phyloP scores from a whole-genome alignment of 2,888 invertebrate species.

The Patella caerulea region DNA sequence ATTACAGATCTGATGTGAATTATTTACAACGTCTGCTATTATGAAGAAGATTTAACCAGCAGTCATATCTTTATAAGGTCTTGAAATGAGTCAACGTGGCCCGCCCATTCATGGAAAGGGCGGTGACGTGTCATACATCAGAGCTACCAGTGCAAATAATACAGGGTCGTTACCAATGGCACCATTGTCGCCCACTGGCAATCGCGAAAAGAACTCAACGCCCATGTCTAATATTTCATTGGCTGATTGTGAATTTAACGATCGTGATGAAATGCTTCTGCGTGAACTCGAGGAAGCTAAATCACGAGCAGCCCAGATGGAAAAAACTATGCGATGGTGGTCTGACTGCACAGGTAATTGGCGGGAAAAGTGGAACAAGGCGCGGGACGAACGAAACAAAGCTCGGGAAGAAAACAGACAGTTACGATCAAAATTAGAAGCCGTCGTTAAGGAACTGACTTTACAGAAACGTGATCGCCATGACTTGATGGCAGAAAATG shows the following conservation, averaged over 20 bases:
- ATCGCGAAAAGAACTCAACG: constrained; percentile 45
- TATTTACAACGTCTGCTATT: no score
- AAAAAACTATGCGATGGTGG: constrained; percentile 99
- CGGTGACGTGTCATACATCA: constrained; percentile 61
- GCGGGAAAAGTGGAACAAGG: constrained; percentile 96
- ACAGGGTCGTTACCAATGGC: constrained; percentile 32
- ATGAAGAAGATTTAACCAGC: no score
- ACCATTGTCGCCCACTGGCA: constrained; percentile 47
- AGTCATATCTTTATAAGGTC: no score
- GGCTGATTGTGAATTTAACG: constrained; percentile 30
- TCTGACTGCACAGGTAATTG: constrained; percentile 97
- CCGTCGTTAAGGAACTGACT: constrained; percentile 73
- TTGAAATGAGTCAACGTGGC: not conserved
- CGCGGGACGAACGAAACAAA: constrained; percentile 89
- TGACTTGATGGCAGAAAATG: constrained; percentile 83
- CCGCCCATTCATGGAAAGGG: not conserved
- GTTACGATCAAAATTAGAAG: constrained; percentile 84
- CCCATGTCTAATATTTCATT: constrained; percentile 44
- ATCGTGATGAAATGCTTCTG: constrained; percentile 77
- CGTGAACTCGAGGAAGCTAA: constrained; percentile 94
- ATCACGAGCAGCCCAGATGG: constrained; percentile 97
- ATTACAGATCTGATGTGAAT: no score
- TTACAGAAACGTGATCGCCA: constrained; percentile 84
- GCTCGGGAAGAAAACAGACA: constrained; percentile 91
- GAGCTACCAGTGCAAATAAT: constrained; percentile 46